Evolutionary conservation across 2,888 invertebrate species (phyloP), one percentile per base, ranked within the genome.

Genomic region (Orthosia gothica): DNA sequence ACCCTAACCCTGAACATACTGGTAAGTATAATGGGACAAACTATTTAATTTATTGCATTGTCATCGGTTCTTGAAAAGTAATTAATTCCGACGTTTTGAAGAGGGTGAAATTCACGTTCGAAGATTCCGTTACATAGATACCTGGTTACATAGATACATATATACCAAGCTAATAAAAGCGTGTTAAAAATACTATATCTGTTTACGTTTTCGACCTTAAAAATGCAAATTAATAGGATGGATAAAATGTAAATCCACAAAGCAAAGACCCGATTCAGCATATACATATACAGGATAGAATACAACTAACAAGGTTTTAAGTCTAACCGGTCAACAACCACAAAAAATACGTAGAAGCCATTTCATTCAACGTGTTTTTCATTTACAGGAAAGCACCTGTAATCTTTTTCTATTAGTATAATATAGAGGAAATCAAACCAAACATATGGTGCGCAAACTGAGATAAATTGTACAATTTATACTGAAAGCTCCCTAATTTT

Each of bases 381-480:
- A 57, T 71, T 70, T 32, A n/a, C 7, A 32, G 16, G 12, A 9
- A 71, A 40, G n/a, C 32, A 20, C 5, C 52, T 5, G 70, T 66
- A 54, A 70, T 26, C n/a, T 7, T 54, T 45, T 54, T 13, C 26
- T 55, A 54, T 70, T 49, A 57, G 47, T 15, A 11, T 49, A 49
- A 32, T 15, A 12, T 32, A 55, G 49, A 20, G 73, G 58, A 49
- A 72, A 18, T 23, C 18, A 23, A 16, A 15, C n/a, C 49, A 50
- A 58, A 40, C 3, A 23, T 23, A 40, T 49, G 9, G 32, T 23
- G 12, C 16, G n/a, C 23, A 73, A 73, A 71, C 16, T 71, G 49
- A 16, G 20, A 73, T 59, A 73, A 58, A 72, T 72, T 49, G 49
- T 20, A 49, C 26, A 26, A 26, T 26, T 26, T 26, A 26, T 26